These are phyloP conservation scores for Zaprionus lineosus DNA, from an alignment of 2,888 invertebrate species.

Conservation along the genomic window DNA sequence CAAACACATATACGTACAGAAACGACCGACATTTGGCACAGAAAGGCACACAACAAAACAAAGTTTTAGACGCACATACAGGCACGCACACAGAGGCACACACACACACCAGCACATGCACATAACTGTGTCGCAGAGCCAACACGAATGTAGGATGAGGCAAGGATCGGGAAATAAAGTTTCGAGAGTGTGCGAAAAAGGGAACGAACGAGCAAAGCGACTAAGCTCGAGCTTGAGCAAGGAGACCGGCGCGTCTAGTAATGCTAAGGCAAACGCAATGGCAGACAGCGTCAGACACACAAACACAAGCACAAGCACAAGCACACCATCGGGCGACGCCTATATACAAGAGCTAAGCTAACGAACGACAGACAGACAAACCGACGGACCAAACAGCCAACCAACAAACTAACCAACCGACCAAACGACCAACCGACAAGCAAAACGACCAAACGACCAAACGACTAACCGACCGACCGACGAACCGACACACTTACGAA, in stretches of 20 bases:
- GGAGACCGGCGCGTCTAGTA: constrained; percentile 68
- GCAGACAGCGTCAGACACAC: constrained; percentile 64
- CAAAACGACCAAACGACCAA: constrained; percentile 8
- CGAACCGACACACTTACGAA: constrained; percentile 41
- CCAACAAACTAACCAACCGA: constrained; percentile 8
- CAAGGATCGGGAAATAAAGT: constrained; percentile 7
- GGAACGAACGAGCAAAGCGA: constrained; percentile 4
- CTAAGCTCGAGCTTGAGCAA: constrained; percentile 46
- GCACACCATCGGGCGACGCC: constrained; percentile 39
- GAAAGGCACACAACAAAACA: constrained; percentile 62
- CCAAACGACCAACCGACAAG: constrained; percentile 19
- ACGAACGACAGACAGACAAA: constrained; percentile 26
- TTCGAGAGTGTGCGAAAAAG: not conserved
- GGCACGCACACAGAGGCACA: constrained; percentile 18
- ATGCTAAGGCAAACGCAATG: constrained; percentile 31
- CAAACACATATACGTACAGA: constrained; percentile 19
- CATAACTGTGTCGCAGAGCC: constrained; percentile 68
- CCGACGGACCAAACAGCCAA: constrained; percentile 5
- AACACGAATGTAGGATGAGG: constrained; percentile 35
- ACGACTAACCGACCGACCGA: constrained; percentile 9
- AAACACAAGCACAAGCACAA: constrained; percentile 18
- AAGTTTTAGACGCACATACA: constrained; percentile 50
- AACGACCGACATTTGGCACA: constrained; percentile 63
- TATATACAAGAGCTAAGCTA: constrained; percentile 28
- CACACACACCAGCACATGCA: constrained; percentile 9